A percentile compares a stretch with the other conserved stretches of the same genome.
Conservation (phyloP, 2,113 vertebrate genomes). For the Phyllostomus discolor region DNA sequence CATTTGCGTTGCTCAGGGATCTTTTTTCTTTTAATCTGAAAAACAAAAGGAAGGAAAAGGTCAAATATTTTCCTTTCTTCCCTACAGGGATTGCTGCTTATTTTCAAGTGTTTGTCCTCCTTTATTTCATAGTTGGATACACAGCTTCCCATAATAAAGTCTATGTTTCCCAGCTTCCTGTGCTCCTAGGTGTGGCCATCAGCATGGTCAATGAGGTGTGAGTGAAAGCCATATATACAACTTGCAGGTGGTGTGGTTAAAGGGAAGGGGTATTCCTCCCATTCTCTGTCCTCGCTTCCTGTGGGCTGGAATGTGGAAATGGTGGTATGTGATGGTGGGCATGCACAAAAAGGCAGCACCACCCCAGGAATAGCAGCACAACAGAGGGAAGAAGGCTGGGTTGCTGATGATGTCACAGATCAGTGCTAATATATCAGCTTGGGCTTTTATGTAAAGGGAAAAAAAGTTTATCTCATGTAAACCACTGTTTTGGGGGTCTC, state of each 20-base stretch:
- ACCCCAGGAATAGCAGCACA: neutral
- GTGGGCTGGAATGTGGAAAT: neutral
- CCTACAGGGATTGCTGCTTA: neutral
- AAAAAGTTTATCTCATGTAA: neutral
- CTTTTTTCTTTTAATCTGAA: slow-evolving; percentile 31
- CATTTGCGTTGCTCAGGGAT: neutral
- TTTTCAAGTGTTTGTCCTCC: neutral
- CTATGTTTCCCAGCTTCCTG: neutral
- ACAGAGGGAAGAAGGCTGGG: neutral
- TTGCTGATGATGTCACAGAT: neutral
- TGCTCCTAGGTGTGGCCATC: neutral
- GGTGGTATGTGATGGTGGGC: neutral
- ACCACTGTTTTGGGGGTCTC: neutral
- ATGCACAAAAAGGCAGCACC: neutral
- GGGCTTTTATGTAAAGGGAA: neutral
- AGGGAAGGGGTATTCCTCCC: neutral
- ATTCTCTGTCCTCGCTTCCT: neutral
- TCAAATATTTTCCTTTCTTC: neutral
- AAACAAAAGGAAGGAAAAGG: slow-evolving; percentile 8
- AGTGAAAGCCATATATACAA: neutral
- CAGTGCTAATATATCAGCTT: neutral
- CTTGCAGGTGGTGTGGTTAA: neutral
- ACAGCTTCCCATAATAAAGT: neutral
- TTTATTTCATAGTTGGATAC: neutral
- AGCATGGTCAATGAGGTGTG: neutral